Evolutionary conservation across 2,797 vertebrate species (phyloP).

Genomic region (Heteromormyrus szaboi): DNA sequence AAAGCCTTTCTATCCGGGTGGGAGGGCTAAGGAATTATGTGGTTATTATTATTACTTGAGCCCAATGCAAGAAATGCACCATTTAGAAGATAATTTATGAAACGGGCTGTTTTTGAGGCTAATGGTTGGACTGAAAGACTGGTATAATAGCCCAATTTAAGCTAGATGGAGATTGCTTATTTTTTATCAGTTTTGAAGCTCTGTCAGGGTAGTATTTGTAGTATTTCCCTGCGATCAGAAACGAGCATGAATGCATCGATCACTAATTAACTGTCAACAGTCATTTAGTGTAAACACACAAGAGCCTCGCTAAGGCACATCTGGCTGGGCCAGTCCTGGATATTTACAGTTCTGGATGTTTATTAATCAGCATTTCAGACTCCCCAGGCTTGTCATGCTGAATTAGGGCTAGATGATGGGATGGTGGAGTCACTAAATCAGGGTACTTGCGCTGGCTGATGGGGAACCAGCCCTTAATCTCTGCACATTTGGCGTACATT

Average conservation of each 20-base stretch:
- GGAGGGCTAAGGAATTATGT: not conserved
- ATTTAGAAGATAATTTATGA: not conserved
- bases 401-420: not conserved
- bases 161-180: not conserved
- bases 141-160: not conserved
- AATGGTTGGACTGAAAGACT: not conserved
- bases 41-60: conserved; percentile 5
- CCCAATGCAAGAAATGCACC: not conserved
- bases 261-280: not conserved
- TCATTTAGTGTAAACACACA: not conserved
- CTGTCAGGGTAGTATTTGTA: not conserved
- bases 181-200: not conserved
- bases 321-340: not conserved
- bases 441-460: not conserved
- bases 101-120: not conserved
- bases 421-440: not conserved
- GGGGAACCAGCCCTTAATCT: not conserved
- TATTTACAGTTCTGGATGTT: not conserved
- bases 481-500: not conserved
- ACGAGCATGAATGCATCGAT: not conserved
- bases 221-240: not conserved
- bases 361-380: not conserved
- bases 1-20: not conserved
- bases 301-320: not conserved
- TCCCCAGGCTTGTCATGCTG: not conserved